These are phyloP conservation scores for Thecocarcelia acutangulata DNA, from an alignment of 2,888 invertebrate genomes.

Conservation along the genomic window DNA sequence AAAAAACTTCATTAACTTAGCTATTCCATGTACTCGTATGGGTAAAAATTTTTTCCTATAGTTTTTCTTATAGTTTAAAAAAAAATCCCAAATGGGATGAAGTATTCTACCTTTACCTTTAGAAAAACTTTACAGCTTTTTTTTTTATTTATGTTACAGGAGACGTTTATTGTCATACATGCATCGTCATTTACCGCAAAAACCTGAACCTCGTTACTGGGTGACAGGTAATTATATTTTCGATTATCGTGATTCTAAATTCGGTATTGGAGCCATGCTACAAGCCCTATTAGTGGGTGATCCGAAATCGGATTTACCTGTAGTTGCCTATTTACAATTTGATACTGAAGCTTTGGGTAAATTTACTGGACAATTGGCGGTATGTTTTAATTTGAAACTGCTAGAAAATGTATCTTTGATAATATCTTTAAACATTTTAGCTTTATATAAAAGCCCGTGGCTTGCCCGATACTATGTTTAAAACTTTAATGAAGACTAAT, in stretches of 20 bases:
- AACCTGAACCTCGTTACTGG: slow-evolving; percentile 84
- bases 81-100: no score
- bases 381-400: slow-evolving; percentile 65
- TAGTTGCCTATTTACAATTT: slow-evolving; percentile 83
- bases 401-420: background rate
- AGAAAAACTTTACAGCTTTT: no score
- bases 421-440: slow-evolving; percentile 78
- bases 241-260: slow-evolving; percentile 85
- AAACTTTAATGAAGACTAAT: slow-evolving; percentile 81
- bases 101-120: no score
- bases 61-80: no score
- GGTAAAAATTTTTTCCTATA: no score
- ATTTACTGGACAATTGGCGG: slow-evolving; percentile 84
- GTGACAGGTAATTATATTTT: slow-evolving; percentile 88
- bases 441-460: slow-evolving; percentile 84
- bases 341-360: slow-evolving; percentile 84
- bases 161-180: slow-evolving; percentile 86
- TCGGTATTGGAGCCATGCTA: slow-evolving; percentile 84
- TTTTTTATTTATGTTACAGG: slow-evolving; percentile 78
- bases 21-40: no score
- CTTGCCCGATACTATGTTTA: slow-evolving; percentile 82
- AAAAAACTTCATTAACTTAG: no score
- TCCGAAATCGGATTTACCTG: slow-evolving; percentile 85
- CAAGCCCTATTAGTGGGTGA: slow-evolving; percentile 86
- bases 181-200: slow-evolving; percentile 84